phyloP scores from a whole-genome alignment of 2,888 invertebrate species.

The Trichopria drosophilae region DNA sequence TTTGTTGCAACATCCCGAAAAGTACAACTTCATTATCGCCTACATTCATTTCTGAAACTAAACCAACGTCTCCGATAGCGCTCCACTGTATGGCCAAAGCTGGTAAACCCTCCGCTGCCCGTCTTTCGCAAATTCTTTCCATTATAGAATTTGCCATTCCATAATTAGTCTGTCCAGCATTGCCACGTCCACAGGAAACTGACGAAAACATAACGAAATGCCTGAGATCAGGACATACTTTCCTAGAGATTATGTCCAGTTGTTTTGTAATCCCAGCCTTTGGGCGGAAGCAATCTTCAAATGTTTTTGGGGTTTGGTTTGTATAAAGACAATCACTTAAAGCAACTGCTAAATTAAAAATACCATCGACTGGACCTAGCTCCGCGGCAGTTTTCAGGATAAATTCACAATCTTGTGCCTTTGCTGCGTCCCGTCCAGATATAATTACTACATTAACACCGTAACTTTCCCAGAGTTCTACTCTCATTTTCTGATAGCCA shows the following conservation, averaged over 20 bases:
- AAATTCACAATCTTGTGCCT: constrained; percentile 67
- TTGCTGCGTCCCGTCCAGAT: constrained; percentile 69
- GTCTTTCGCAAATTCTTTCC: too few species aligned
- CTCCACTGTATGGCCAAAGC: too few species aligned
- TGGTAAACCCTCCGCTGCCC: too few species aligned
- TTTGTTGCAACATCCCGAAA: too few species aligned
- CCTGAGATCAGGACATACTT: constrained; percentile 53
- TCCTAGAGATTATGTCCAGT: constrained; percentile 61
- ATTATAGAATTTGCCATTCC: too few species aligned
- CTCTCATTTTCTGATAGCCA: constrained; percentile 78
- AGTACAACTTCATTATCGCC: too few species aligned
- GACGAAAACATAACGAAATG: constrained; percentile 69
- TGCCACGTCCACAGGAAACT: constrained; percentile 66
- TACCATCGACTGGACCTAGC: constrained; percentile 64
- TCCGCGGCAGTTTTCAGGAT: constrained; percentile 64
- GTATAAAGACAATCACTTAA: constrained; percentile 61
- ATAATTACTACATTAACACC: constrained; percentile 71
- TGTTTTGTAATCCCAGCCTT: constrained; percentile 64
- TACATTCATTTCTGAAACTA: too few species aligned
- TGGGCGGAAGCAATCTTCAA: constrained; percentile 60
- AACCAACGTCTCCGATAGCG: too few species aligned
- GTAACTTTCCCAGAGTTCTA: constrained; percentile 70
- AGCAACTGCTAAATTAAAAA: constrained; percentile 68
- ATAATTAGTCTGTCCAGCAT: too few species aligned
- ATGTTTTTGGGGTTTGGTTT: constrained; percentile 60